Conservation (phyloP, 2,113 vertebrate genomes). For the Atherinomorus stipes region DNA sequence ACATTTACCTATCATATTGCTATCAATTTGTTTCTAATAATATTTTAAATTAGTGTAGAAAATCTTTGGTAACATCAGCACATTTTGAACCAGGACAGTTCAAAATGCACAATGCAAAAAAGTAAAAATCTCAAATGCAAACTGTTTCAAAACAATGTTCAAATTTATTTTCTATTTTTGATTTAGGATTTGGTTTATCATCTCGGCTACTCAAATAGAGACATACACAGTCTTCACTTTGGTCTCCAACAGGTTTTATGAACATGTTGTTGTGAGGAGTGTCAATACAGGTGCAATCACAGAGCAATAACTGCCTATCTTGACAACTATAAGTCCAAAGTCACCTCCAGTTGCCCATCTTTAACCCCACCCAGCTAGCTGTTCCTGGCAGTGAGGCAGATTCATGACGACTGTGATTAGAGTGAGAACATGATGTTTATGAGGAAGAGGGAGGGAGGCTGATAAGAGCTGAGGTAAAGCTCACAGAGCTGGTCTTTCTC, state of each 20-base stretch:
- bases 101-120: too few relatives aligned
- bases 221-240: neutral
- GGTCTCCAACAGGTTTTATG: constrained; percentile 39
- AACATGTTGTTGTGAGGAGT: neutral
- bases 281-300: constrained; percentile 44
- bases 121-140: too few relatives aligned
- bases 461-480: constrained; percentile 1
- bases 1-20: too few relatives aligned
- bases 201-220: neutral
- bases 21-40: too few relatives aligned
- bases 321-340: constrained; percentile 65
- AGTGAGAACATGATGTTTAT: constrained; percentile 20
- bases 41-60: too few relatives aligned
- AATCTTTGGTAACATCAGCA: too few relatives aligned
- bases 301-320: constrained; percentile 25
- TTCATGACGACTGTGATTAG: constrained; percentile 1
- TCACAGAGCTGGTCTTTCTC: neutral
- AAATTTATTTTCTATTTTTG: too few relatives aligned
- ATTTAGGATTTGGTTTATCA: too few relatives aligned
- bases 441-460: neutral
- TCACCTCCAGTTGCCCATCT: constrained; percentile 26
- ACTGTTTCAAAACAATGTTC: too few relatives aligned
- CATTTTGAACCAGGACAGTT: too few relatives aligned
- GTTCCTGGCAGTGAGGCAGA: constrained; percentile 32
- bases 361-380: constrained; percentile 17